Base-by-base conservation (phyloP, 2,888 invertebrate species). In the Erebia epiphron region DNA sequence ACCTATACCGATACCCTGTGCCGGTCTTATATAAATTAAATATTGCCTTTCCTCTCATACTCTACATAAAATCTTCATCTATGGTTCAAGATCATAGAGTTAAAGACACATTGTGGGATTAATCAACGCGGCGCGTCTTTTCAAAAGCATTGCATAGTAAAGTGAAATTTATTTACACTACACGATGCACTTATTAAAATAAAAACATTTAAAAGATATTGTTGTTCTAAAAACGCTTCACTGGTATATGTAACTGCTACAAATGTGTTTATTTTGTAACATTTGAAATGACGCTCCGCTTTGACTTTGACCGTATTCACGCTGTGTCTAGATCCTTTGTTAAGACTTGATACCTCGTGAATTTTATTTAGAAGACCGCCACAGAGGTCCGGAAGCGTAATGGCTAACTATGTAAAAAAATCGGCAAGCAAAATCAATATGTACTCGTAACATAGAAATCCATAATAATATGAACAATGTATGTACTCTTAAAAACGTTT, bases 371-470 rank as follows among this genome's bases (percentile, higher is more conserved):
- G 49, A n/a, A 67, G 79, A 71, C 70, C 26, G 26, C 49, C 49
- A 49, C 43, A 56, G 43, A 26, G 57, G 26, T 56, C 57, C 74
- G 67, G 77, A n/a, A 56, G 49, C 49, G 62, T 70, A 76, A 83
- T 85, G 86, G 83, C 84, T 87, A 84, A 86, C 82, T 77, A 56
- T 81, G 75, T 21, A 81, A 80, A 75, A 46, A 81, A 76, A 76
- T 80, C 81, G 90, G 88, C 90, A 90, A 91, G 90, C 87, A 83
- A 85, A 82, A 77, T 82, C 79, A 79, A 82, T 77, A 67, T 61
- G 60, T 62, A 62, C 62, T 62, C 43, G 16, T 81, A 79, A 76
- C 79, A 83, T 81, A 80, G 78, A 81, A 57, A 61, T 41, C 10
- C 49, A 46, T 66, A 68, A 46, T 61, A 63, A 41, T 63, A 64